These are phyloP conservation scores for Trogon melanurus DNA, from an alignment of 2,113 vertebrate species.

Conservation along the genomic window DNA sequence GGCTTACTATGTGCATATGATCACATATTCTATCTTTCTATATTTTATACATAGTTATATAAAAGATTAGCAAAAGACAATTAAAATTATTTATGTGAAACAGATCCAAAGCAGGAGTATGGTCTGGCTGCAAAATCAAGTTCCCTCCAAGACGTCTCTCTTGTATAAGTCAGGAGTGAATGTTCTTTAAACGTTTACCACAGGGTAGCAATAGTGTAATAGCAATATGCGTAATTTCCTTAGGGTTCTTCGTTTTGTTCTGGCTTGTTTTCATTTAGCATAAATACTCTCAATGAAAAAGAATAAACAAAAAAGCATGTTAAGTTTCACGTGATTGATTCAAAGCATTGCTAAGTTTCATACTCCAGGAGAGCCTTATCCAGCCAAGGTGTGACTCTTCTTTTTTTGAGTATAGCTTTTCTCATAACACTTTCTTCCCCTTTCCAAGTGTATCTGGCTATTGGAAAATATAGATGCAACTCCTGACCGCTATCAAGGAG, in stretches of 20 bases:
- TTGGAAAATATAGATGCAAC: neutral
- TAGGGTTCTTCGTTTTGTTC: neutral
- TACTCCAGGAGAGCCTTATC: neutral
- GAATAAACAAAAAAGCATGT: accelerated
- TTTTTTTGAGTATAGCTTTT: neutral
- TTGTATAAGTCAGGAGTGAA: neutral
- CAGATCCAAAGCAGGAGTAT: neutral
- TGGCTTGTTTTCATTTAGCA: neutral
- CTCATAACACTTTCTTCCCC: neutral
- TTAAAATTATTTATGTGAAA: neutral
- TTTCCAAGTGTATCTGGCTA: neutral
- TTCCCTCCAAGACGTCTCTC: neutral
- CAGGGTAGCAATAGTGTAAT: neutral
- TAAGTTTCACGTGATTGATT: neutral
- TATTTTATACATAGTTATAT: neutral
- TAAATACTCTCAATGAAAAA: neutral
- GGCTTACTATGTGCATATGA: neutral
- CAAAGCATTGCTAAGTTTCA: neutral
- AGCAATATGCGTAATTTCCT: neutral
- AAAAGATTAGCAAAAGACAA: neutral
- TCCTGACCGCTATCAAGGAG: neutral
- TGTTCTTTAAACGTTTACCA: neutral
- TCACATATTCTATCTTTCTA: neutral
- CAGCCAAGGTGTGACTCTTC: neutral
- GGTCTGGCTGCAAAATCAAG: neutral